A percentile compares a stretch with the other conserved stretches of the same genome.
Conservation (phyloP, 2,113 vertebrate species). For the Gymnorhina tibicen region DNA sequence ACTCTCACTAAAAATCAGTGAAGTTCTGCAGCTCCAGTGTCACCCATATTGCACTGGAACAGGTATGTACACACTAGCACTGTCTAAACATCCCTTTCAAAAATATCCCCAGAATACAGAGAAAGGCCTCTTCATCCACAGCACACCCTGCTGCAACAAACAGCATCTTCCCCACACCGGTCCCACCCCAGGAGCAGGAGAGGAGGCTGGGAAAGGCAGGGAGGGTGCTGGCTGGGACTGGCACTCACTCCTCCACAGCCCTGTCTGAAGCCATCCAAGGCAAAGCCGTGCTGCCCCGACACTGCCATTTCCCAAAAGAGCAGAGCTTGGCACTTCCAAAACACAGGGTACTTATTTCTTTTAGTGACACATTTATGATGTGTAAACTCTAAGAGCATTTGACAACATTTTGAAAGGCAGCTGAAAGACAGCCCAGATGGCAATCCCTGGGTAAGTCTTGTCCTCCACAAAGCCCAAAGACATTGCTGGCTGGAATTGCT, state of each 20-base stretch:
- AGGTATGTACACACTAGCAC: neutral
- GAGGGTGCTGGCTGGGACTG: neutral
- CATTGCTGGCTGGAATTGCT: neutral
- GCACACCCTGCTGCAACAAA: neutral
- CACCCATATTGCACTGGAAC: neutral
- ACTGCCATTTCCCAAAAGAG: neutral
- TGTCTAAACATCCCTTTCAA: neutral
- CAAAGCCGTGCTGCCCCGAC: neutral
- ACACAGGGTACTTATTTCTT: neutral
- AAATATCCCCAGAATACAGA: neutral
- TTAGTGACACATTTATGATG: neutral
- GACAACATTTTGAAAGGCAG: slow-evolving; percentile 4
- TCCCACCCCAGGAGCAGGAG: neutral
- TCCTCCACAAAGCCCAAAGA: neutral
- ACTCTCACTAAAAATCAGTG: neutral
- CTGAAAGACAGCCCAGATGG: neutral
- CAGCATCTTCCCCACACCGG: neutral
- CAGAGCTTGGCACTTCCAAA: neutral
- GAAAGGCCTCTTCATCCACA: neutral
- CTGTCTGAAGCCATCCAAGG: neutral
- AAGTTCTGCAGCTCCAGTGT: neutral
- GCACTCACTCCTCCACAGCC: neutral
- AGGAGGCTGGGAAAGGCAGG: neutral
- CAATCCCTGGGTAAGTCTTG: neutral
- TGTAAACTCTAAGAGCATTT: neutral